Conservation (phyloP, 2,888 invertebrate genomes). For the Ormia ochracea region DNA sequence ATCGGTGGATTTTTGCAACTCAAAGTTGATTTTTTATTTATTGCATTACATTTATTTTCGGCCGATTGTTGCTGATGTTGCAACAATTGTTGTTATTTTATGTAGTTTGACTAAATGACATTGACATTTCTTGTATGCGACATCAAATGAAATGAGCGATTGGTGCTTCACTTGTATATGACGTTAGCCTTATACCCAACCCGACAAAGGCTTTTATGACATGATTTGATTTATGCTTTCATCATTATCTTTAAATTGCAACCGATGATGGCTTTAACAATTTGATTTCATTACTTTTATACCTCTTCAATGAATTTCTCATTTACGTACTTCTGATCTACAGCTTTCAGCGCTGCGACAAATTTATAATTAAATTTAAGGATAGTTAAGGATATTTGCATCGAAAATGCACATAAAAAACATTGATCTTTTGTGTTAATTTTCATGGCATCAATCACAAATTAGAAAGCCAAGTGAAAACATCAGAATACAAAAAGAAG, state of each 20-base stretch:
- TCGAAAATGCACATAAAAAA: not conserved
- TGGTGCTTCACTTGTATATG: constrained; percentile 60
- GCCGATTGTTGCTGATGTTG: constrained; percentile 35
- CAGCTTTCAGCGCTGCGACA: constrained; percentile 7
- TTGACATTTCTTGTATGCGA: constrained; percentile 61
- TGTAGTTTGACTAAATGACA: constrained; percentile 63
- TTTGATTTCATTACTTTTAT: constrained; percentile 3
- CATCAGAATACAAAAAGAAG: too few relatives aligned
- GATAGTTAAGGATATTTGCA: not conserved
- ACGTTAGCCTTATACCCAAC: constrained; percentile 56
- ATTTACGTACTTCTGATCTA: not conserved
- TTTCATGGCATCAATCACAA: not conserved
- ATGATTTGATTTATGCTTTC: constrained; percentile 63
- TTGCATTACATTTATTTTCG: constrained; percentile 40
- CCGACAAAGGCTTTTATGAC: constrained; percentile 63
- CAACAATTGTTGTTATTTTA: constrained; percentile 56
- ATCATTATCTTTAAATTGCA: constrained; percentile 53
- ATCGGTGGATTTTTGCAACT: constrained; percentile 23
- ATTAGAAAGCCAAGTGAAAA: not conserved
- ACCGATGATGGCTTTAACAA: constrained; percentile 13
- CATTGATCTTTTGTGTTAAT: not conserved
- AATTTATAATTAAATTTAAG: constrained; percentile 25
- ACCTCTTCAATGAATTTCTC: not conserved
- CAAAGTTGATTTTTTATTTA: constrained; percentile 3
- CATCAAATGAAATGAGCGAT: constrained; percentile 63